phyloP scores from a whole-genome alignment of 1,140 invertebrate species.

The Pseudachorutes palmiensis region DNA sequence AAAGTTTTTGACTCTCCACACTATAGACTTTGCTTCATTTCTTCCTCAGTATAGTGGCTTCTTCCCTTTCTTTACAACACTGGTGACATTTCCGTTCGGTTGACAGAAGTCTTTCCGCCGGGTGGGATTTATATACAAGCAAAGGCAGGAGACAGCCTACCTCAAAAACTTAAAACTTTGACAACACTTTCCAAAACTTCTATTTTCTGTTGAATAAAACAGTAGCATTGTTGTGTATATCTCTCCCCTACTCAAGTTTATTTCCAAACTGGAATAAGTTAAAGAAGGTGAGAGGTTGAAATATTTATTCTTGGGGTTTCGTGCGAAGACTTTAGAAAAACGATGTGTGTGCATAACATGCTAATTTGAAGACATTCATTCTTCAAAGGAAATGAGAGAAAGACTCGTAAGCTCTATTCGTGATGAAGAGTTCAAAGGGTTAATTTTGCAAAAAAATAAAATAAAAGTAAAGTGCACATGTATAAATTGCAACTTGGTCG shows the following conservation, averaged over 20 bases:
- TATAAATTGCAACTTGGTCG: too few species aligned
- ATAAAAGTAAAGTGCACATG: too few species aligned
- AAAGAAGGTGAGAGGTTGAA: not conserved
- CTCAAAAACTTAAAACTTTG: not conserved
- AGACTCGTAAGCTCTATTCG: too few species aligned
- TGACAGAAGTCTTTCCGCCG: not conserved
- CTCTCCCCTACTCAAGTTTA: not conserved
- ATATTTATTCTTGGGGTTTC: conserved; percentile 10
- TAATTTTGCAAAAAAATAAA: too few species aligned
- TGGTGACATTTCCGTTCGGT: not conserved
- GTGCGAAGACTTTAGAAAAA: conserved; percentile 9
- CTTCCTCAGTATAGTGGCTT: too few species aligned
- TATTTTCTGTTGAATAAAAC: not conserved
- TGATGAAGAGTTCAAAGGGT: too few species aligned
- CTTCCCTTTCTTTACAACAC: too few species aligned
- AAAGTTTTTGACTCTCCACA: not conserved
- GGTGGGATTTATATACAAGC: not conserved
- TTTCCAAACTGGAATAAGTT: not conserved
- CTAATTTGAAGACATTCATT: too few species aligned
- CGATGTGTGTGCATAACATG: too few species aligned
- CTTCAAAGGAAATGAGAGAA: too few species aligned
- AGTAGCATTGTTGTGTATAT: not conserved
- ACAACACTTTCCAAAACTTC: conserved; percentile 5
- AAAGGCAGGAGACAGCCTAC: not conserved
- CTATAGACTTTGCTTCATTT: too few species aligned